phyloP scores from a whole-genome alignment of 2,797 vertebrate genomes.

The Prunella strophiata region DNA sequence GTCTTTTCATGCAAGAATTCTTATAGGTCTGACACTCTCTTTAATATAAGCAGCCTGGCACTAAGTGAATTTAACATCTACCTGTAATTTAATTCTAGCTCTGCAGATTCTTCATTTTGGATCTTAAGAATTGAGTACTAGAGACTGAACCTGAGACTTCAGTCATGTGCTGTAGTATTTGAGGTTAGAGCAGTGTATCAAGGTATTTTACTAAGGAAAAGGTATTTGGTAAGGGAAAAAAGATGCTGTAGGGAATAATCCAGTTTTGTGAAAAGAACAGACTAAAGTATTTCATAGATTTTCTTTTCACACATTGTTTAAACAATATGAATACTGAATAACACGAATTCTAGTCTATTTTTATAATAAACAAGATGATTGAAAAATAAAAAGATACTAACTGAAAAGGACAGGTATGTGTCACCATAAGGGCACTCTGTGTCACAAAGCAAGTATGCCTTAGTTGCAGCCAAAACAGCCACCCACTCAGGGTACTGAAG shows the following conservation, averaged over 20 bases:
- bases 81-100: background rate
- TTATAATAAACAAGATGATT: background rate
- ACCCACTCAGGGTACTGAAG: slow-evolving; percentile 60
- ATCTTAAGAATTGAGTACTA: background rate
- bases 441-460: slow-evolving; percentile 47
- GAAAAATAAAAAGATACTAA: background rate
- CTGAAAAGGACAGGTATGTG: slow-evolving; percentile 55
- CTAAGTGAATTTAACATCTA: background rate
- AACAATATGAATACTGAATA: background rate
- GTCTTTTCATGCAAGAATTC: background rate
- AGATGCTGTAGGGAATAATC: background rate
- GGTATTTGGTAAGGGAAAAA: background rate
- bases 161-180: background rate
- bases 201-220: background rate
- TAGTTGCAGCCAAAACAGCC: slow-evolving; percentile 59
- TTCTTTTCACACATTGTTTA: background rate
- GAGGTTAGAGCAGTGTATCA: background rate
- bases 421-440: slow-evolving; percentile 60
- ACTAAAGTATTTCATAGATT: background rate
- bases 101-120: background rate
- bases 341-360: background rate
- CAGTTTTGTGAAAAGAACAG: background rate
- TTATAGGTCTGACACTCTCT: background rate
- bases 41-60: background rate
- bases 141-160: background rate